A percentile compares a stretch with the other conserved stretches of the same genome.
phyloP scores from a whole-genome alignment of 2,113 vertebrate species.

The Paradisaea rubra region DNA sequence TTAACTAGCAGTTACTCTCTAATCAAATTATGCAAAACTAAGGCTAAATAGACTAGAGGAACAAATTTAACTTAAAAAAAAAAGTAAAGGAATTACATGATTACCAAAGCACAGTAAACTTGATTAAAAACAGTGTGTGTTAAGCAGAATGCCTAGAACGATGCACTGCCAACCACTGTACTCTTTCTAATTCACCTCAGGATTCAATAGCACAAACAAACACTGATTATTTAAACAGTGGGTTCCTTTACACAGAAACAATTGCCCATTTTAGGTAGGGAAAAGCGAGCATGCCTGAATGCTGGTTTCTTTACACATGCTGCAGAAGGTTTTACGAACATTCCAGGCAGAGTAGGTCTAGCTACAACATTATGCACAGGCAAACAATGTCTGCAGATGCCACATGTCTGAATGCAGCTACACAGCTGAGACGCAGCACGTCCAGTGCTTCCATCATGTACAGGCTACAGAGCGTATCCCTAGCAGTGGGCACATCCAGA shows the following conservation, averaged over 20 bases:
- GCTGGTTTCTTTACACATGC: neutral
- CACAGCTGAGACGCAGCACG: fast-evolving
- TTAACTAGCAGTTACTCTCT: neutral
- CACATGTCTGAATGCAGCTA: neutral
- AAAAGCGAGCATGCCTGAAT: neutral
- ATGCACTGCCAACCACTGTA: neutral
- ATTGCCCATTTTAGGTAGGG: neutral
- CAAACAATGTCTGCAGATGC: neutral
- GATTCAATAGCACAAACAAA: slow-evolving; percentile 24
- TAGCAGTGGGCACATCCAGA: neutral
- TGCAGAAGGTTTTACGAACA: neutral
- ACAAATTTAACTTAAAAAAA: neutral
- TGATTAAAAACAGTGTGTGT: neutral
- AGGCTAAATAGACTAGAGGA: neutral
- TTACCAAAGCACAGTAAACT: neutral
- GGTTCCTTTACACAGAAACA: neutral
- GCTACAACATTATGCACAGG: neutral
- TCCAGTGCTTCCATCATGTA: neutral
- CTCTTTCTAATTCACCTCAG: slow-evolving; percentile 30
- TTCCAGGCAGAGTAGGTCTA: neutral
- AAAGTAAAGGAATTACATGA: neutral
- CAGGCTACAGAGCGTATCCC: fast-evolving
- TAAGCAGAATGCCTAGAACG: neutral
- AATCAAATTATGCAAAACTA: neutral
- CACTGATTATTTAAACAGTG: neutral